Conservation (phyloP, 1,140 invertebrate genomes). For the Drosophila santomea region DNA sequence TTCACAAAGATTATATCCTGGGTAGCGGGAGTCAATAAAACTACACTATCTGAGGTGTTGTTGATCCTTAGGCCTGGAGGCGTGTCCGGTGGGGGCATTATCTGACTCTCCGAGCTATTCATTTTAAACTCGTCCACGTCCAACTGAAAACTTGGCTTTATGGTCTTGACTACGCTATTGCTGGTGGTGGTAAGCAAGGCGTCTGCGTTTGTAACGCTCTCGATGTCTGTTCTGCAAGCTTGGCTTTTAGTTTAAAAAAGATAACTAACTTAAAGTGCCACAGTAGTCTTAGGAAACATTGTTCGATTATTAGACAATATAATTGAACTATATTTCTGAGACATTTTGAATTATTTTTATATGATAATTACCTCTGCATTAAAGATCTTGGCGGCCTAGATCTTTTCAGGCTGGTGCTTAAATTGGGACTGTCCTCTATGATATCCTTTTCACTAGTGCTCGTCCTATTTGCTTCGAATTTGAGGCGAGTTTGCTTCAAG, state of each 20-base stretch:
- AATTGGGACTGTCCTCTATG: conserved; percentile 71
- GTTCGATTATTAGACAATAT: not conserved
- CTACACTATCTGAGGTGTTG: conserved; percentile 55
- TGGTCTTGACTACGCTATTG: conserved; percentile 17
- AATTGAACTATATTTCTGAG: not conserved
- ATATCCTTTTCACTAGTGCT: conserved; percentile 51
- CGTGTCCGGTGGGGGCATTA: conserved; percentile 31
- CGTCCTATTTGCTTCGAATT: conserved; percentile 42
- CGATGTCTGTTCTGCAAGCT: conserved; percentile 64
- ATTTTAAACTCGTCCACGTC: conserved; percentile 35
- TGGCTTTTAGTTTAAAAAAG: conserved; percentile 23
- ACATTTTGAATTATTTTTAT: not conserved
- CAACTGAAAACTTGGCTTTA: conserved; percentile 42
- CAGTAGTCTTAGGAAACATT: not conserved
- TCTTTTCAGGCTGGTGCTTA: conserved; percentile 34
- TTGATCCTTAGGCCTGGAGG: conserved; percentile 20
- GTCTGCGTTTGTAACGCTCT: conserved; percentile 29
- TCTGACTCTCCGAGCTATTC: not conserved
- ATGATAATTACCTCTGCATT: conserved; percentile 49
- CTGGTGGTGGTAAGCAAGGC: conserved; percentile 6
- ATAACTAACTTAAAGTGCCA: not conserved
- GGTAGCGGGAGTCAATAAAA: conserved; percentile 63
- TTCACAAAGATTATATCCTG: conserved; percentile 78
- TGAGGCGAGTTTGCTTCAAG: conserved; percentile 62
- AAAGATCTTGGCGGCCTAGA: conserved; percentile 51